phyloP scores from a whole-genome alignment of 2,888 invertebrate species.

The Archips xylosteana region DNA sequence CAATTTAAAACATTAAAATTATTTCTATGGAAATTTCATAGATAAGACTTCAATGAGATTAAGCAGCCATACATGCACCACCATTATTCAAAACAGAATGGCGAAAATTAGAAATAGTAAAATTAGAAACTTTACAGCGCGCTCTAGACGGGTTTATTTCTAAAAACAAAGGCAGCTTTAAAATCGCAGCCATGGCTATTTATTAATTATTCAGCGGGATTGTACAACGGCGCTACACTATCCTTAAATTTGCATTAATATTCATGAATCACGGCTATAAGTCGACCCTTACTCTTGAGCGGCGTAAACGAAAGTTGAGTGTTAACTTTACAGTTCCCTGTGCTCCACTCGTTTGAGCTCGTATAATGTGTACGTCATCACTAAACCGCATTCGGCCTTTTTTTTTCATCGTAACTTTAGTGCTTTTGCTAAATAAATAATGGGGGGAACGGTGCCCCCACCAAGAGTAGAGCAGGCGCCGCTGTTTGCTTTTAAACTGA shows the following conservation, averaged over 20 bases:
- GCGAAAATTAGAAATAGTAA: not conserved
- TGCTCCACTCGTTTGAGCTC: slow-evolving; percentile 22
- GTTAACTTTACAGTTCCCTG: slow-evolving; percentile 54
- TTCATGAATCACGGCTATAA: slow-evolving; percentile 73
- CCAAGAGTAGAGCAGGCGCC: not conserved
- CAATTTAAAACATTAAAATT: too few species aligned
- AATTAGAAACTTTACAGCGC: not conserved
- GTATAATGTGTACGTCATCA: slow-evolving; percentile 18
- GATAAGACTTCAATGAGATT: too few species aligned
- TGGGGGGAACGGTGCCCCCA: not conserved
- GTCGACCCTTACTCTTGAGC: slow-evolving; percentile 65
- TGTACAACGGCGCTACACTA: slow-evolving; percentile 67
- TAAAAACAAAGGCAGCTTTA: slow-evolving; percentile 7
- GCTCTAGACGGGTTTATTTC: not conserved
- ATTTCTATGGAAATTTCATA: too few species aligned
- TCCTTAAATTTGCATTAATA: slow-evolving; percentile 74
- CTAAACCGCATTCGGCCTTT: slow-evolving; percentile 32
- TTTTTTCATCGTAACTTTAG: slow-evolving; percentile 47
- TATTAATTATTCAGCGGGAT: slow-evolving; percentile 58
- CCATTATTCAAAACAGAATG: too few species aligned
- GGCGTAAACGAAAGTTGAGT: slow-evolving; percentile 65
- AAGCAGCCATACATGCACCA: too few species aligned
- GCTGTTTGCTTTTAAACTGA: not conserved
- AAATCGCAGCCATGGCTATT: slow-evolving; percentile 27
- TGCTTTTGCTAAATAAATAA: slow-evolving; percentile 8